phyloP scores from a whole-genome alignment of 2,113 vertebrate species.

The Orcinus orca region DNA sequence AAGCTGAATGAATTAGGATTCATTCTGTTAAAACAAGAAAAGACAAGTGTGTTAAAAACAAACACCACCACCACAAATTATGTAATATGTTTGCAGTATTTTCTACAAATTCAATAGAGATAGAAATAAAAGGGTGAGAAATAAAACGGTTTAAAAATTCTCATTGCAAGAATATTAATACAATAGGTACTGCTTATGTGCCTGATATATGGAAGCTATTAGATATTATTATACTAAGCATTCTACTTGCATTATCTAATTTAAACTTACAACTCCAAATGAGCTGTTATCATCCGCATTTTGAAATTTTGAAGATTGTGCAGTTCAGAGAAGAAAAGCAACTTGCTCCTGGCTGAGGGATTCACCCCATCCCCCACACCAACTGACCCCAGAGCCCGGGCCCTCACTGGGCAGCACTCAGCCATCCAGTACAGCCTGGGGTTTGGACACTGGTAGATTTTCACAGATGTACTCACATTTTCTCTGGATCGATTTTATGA shows the following conservation, averaged over 20 bases:
- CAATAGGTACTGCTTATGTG: neutral
- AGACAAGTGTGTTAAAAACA: neutral
- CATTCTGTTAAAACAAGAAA: constrained; percentile 6
- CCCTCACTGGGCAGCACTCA: neutral
- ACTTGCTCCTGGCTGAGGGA: neutral
- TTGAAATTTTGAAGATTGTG: neutral
- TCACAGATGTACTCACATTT: neutral
- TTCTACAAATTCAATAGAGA: neutral
- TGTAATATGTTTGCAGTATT: neutral
- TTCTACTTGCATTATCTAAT: neutral
- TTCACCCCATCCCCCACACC: neutral
- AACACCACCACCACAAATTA: neutral
- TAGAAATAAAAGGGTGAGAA: constrained; percentile 23
- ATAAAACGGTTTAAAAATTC: neutral
- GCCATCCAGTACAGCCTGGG: neutral
- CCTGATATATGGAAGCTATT: neutral
- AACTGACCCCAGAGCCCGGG: neutral
- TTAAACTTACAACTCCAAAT: neutral
- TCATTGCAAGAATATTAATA: neutral
- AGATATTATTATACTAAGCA: neutral
- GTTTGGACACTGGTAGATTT: neutral
- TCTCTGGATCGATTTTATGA: neutral
- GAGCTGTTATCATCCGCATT: neutral
- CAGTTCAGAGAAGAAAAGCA: constrained; percentile 1
- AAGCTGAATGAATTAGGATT: neutral